A percentile compares a stretch with the other conserved stretches of the same genome.
phyloP scores from a whole-genome alignment of 2,888 invertebrate species.

The Mactromeris polynyma region DNA sequence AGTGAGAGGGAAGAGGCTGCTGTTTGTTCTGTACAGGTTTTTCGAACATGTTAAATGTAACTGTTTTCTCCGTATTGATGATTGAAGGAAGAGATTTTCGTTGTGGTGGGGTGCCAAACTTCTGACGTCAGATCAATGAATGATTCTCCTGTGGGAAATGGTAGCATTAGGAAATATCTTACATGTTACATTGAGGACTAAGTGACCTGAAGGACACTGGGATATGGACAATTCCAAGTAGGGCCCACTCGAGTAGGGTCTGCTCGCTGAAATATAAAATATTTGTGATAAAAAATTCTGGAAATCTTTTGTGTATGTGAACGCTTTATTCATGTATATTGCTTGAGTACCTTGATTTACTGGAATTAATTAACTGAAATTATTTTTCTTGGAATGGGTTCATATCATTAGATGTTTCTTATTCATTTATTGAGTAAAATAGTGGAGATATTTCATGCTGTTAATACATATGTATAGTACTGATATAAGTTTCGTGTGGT shows the following conservation, averaged over 20 bases:
- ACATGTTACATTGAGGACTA: background rate
- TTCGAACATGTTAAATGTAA: constrained; percentile 10
- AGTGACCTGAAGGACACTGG: background rate
- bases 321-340: background rate
- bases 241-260: background rate
- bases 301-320: background rate
- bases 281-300: background rate
- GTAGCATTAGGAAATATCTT: background rate
- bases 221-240: background rate
- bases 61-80: background rate
- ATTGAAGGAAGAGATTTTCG: constrained; percentile 13
- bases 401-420: background rate
- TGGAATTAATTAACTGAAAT: background rate
- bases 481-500: background rate
- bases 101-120: background rate
- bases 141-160: background rate
- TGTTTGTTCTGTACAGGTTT: constrained; percentile 2
- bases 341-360: background rate
- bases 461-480: background rate
- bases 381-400: background rate
- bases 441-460: background rate
- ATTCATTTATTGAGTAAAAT: background rate
- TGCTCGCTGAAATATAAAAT: background rate
- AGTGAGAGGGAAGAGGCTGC: background rate
- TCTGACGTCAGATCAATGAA: constrained; percentile 17